Percentiles rank a stretch among this genome's conserved stretches.
phyloP scores from a whole-genome alignment of 2,888 invertebrate species.

The Nomada fucata region DNA sequence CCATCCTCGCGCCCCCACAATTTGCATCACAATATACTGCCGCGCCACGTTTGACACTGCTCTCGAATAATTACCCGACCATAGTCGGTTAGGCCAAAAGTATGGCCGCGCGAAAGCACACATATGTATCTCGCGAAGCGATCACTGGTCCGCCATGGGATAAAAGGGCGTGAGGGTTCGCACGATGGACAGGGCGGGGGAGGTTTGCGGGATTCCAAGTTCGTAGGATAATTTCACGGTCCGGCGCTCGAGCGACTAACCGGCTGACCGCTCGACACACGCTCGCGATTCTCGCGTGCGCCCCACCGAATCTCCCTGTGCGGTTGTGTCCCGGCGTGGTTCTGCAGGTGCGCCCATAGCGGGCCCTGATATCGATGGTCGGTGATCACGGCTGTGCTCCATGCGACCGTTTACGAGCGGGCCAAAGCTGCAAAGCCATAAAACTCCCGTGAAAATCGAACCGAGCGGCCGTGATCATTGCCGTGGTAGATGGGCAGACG shows the following conservation, averaged over 20 bases:
- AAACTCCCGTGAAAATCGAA: conserved; percentile 15
- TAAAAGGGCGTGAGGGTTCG: conserved; percentile 61
- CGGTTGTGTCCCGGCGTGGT: conserved; percentile 34
- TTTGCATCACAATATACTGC: conserved; percentile 27
- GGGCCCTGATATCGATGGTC: neutral
- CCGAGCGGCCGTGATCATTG: neutral
- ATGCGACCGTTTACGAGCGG: conserved; percentile 1
- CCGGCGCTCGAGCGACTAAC: conserved; percentile 81
- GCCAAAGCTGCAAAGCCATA: conserved; percentile 38
- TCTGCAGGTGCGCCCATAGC: conserved; percentile 42
- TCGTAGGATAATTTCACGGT: conserved; percentile 82
- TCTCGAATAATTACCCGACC: conserved; percentile 43
- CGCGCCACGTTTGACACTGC: neutral
- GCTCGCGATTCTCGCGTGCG: conserved; percentile 48
- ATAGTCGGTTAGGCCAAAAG: conserved; percentile 34
- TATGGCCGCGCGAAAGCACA: conserved; percentile 28
- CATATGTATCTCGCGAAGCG: conserved; percentile 36
- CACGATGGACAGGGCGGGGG: conserved; percentile 1
- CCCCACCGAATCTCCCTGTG: conserved; percentile 16
- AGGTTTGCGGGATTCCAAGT: conserved; percentile 69
- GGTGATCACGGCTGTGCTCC: neutral
- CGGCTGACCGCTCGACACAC: conserved; percentile 74
- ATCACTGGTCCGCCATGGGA: conserved; percentile 57
- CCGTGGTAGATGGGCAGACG: neutral
- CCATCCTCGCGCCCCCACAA: neutral